Evolutionary conservation across 2,113 vertebrate genomes (phyloP).

Genomic region (Pterophyllum scalare): DNA sequence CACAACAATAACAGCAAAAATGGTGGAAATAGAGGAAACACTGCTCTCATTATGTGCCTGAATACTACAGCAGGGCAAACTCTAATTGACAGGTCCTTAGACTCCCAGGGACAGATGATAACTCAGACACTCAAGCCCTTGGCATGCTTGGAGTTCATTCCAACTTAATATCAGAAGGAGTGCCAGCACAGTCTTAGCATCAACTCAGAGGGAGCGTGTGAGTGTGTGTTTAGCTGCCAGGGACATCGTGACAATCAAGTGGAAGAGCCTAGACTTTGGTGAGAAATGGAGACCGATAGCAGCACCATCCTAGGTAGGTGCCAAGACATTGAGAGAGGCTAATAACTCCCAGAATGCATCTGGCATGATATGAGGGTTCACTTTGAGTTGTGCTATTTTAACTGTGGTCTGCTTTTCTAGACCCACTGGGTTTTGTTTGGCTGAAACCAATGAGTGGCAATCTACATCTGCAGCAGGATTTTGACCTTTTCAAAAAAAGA

Average conservation of each 20-base stretch:
- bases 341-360: constrained; percentile 17
- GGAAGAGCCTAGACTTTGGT: not conserved
- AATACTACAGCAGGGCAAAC: not conserved
- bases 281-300: constrained; percentile 36
- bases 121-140: not conserved
- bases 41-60: not conserved
- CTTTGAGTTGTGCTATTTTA: constrained; percentile 12
- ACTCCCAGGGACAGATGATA: constrained; percentile 15
- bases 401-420: not conserved
- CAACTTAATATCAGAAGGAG: constrained; percentile 6
- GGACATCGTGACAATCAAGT: not conserved
- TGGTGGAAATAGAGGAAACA: not conserved
- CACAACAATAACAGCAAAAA: constrained; percentile 1
- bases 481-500: not conserved
- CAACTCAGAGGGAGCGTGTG: not conserved
- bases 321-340: not conserved
- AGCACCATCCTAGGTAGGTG: not conserved
- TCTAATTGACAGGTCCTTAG: constrained; percentile 17
- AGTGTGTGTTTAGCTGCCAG: constrained; percentile 16
- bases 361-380: not conserved
- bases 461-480: not conserved
- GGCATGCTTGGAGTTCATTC: not conserved
- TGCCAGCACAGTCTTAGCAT: constrained; percentile 13
- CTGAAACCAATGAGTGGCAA: not conserved
- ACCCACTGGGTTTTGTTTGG: not conserved